Evolutionary conservation across 2,113 vertebrate genomes (phyloP).

Genomic region (Progne subis): DNA sequence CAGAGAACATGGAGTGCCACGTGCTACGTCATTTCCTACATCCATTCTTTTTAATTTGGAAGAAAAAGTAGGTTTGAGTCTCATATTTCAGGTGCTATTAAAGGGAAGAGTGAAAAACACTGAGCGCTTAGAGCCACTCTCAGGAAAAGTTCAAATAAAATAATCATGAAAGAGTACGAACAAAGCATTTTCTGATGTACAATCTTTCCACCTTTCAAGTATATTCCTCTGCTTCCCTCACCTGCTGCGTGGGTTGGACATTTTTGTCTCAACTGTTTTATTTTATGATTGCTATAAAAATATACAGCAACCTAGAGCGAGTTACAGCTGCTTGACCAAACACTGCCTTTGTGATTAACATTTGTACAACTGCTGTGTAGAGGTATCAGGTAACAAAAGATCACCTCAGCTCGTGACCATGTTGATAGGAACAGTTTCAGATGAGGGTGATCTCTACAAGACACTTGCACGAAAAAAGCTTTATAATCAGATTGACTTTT

Average conservation of each 20-base stretch:
- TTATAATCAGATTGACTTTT: not conserved
- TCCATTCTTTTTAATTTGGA: not conserved
- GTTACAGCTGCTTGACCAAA: not conserved
- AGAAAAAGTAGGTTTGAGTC: not conserved
- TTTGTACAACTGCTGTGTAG: not conserved
- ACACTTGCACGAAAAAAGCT: not conserved
- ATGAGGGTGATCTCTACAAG: not conserved
- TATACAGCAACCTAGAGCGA: not conserved
- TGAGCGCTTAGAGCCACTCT: not conserved
- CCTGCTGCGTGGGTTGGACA: not conserved
- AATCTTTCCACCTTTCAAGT: not conserved
- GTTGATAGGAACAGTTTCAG: not conserved
- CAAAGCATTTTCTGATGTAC: not conserved
- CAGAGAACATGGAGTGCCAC: not conserved
- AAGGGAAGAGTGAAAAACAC: not conserved
- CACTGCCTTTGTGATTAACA: not conserved
- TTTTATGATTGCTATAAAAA: not conserved
- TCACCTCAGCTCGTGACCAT: not conserved
- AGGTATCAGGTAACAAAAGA: not conserved
- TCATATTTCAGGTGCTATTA: not conserved
- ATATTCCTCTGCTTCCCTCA: not conserved
- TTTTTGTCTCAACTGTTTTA: not conserved
- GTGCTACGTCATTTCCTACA: not conserved
- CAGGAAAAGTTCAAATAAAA: not conserved
- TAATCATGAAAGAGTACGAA: not conserved